These are phyloP conservation scores for Myioborus melanocephalus DNA, from an alignment of 2,797 vertebrate species.

Conservation along the genomic window DNA sequence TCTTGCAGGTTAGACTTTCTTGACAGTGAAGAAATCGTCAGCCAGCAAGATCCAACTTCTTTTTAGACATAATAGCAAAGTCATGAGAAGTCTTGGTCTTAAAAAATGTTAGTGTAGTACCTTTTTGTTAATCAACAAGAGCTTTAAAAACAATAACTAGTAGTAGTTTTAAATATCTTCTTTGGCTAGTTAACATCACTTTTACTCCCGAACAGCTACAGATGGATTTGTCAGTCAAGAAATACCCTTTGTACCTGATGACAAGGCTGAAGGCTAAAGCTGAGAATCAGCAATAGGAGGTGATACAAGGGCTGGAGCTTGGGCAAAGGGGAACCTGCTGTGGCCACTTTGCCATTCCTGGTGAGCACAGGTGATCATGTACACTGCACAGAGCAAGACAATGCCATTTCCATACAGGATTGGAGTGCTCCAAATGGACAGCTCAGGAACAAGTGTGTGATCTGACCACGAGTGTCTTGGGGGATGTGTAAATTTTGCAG, in stretches of 20 bases:
- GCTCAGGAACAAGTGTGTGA: neutral
- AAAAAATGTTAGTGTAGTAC: neutral
- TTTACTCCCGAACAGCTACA: neutral
- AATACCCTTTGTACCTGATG: neutral
- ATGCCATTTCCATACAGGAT: fast-evolving
- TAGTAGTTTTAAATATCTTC: neutral
- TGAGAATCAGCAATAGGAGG: neutral
- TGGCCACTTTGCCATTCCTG: neutral
- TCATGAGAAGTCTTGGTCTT: neutral
- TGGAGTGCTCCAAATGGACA: neutral
- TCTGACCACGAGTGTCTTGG: neutral
- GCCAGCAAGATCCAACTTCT: neutral
- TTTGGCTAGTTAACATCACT: neutral
- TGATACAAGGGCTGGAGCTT: neutral
- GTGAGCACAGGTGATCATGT: neutral
- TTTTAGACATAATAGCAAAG: neutral
- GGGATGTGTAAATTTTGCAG: neutral
- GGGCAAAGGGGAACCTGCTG: neutral
- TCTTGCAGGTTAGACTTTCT: neutral
- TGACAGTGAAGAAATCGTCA: neutral
- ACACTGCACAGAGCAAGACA: neutral
- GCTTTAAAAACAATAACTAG: neutral
- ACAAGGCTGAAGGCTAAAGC: neutral
- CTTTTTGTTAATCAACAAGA: neutral
- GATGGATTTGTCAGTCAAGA: neutral